Evolutionary conservation across 2,113 vertebrate genomes (phyloP).

Genomic region (Rhabdomys dilectus): DNA sequence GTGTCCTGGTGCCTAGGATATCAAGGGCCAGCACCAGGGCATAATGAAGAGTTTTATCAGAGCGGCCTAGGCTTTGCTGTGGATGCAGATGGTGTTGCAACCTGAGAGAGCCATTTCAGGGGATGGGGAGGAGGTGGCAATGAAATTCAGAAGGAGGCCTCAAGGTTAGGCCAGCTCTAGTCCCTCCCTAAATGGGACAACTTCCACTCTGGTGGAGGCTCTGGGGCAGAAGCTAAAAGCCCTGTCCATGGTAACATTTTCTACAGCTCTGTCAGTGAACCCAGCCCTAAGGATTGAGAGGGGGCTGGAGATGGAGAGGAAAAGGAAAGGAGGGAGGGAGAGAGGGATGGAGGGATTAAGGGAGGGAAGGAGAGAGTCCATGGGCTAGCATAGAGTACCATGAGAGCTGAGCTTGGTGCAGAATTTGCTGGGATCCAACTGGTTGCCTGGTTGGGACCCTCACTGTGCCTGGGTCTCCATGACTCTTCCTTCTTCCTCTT

Average conservation of each 20-base stretch:
- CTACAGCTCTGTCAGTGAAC: constrained; percentile 69
- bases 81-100: background rate
- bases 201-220: constrained; percentile 41
- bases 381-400: background rate
- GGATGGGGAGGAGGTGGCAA: background rate
- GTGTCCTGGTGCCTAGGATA: constrained; percentile 2
- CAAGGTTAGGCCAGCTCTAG: constrained; percentile 43
- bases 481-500: background rate
- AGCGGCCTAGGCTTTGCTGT: constrained; percentile 65
- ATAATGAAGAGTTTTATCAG: constrained; percentile 53
- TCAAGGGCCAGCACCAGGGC: background rate
- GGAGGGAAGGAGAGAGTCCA: background rate
- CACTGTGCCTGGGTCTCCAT: constrained; percentile 52
- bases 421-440: constrained; percentile 42
- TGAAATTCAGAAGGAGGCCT: background rate
- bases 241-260: constrained; percentile 81
- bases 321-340: background rate
- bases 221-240: constrained; percentile 55
- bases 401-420: background rate
- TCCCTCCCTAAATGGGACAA: constrained; percentile 60
- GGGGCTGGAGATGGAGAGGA: background rate
- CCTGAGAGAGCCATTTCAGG: background rate
- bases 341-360: too few relatives aligned
- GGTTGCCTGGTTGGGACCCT: constrained; percentile 66
- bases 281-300: constrained; percentile 81